phyloP scores from a whole-genome alignment of 2,113 vertebrate genomes.

The Oryzias melastigma region DNA sequence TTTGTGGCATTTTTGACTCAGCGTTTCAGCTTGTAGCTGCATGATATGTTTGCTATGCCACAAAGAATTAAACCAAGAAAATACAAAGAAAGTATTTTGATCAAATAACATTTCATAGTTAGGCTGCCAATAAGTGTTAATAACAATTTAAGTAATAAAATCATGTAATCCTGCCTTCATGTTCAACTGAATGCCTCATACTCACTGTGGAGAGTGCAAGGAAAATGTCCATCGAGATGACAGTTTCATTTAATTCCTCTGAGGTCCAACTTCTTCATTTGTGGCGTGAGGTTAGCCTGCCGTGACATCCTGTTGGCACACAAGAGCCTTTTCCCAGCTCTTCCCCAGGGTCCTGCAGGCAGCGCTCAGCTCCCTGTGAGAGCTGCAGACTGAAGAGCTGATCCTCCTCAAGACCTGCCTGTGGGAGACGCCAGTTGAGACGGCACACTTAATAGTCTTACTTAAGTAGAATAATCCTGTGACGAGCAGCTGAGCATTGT shows the following conservation, averaged over 20 bases:
- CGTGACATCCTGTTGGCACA: conserved; percentile 40
- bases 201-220: conserved; percentile 11
- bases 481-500: conserved; percentile 61
- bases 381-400: conserved; percentile 41
- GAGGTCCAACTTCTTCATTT: conserved; percentile 25
- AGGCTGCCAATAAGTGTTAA: background rate
- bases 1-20: conserved; percentile 19
- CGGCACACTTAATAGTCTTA: conserved; percentile 71
- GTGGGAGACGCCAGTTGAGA: conserved; percentile 58
- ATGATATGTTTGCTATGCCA: conserved; percentile 19
- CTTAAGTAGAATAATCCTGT: conserved; percentile 67
- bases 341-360: conserved; percentile 10
- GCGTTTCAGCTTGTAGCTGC: conserved; percentile 4
- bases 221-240: conserved; percentile 6
- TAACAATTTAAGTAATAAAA: conserved; percentile 5
- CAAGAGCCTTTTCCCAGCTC: conserved; percentile 18
- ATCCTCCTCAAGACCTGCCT: conserved; percentile 54
- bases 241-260: conserved; percentile 10
- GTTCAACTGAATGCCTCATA: conserved; percentile 7
- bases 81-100: background rate
- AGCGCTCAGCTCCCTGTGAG: conserved; percentile 15
- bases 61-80: background rate
- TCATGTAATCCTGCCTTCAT: background rate
- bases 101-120: background rate
- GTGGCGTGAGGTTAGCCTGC: conserved; percentile 13